These are phyloP conservation scores for Sepioteuthis lessoniana DNA, from an alignment of 2,888 invertebrate species.

Conservation along the genomic window DNA sequence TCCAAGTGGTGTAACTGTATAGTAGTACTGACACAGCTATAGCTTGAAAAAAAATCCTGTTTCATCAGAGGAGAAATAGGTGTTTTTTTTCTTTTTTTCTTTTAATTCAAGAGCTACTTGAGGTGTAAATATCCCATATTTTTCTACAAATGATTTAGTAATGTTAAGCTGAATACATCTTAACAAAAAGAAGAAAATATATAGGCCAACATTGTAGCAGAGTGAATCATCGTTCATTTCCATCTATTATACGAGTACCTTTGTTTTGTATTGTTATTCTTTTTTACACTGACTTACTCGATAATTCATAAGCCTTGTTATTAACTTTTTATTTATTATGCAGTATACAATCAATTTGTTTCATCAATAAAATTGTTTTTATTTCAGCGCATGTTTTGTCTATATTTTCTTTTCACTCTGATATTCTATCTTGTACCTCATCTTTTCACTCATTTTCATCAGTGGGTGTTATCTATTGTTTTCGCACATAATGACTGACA, in stretches of 20 bases:
- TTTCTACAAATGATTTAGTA: too few relatives aligned
- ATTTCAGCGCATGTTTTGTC: not conserved
- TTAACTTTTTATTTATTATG: not conserved
- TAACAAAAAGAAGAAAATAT: too few relatives aligned
- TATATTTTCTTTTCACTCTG: not conserved
- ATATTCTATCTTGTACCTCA: not conserved
- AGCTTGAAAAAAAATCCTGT: too few relatives aligned
- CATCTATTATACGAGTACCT: not conserved
- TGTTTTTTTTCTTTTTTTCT: too few relatives aligned
- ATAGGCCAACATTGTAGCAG: not conserved
- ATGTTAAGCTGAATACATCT: too few relatives aligned
- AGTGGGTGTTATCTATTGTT: not conserved
- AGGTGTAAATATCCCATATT: too few relatives aligned
- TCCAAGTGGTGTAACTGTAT: too few relatives aligned
- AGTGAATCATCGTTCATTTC: not conserved
- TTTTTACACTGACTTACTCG: not conserved
- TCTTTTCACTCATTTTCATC: not conserved
- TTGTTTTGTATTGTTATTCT: not conserved
- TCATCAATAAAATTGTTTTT: not conserved
- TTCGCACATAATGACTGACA: not conserved
- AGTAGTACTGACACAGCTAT: too few relatives aligned
- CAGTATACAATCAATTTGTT: not conserved
- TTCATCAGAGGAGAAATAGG: too few relatives aligned
- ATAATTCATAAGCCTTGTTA: conserved; percentile 10
- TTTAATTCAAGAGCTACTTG: too few relatives aligned